Percentiles rank a stretch among this genome's conserved stretches.
Conservation (phyloP, 2,113 vertebrate species). For the Phalacrocorax carbo region DNA sequence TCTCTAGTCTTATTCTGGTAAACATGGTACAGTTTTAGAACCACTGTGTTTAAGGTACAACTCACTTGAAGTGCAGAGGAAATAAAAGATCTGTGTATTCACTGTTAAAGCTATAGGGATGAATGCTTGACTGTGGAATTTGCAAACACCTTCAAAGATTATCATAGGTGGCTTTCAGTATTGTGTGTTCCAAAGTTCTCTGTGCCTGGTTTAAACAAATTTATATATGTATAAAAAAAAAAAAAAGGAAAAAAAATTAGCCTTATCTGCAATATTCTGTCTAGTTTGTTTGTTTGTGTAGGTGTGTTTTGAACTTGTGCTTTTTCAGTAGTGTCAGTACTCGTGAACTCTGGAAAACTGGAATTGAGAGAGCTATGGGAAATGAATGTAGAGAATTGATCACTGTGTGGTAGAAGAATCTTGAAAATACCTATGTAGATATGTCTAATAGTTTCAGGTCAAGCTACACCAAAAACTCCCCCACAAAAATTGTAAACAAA, state of each 20-base stretch:
- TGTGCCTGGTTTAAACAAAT: constrained; percentile 56
- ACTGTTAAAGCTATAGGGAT: not conserved
- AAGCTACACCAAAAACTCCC: constrained; percentile 44
- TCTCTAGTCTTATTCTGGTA: not conserved
- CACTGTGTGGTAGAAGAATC: constrained; percentile 39
- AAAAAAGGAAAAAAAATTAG: not conserved
- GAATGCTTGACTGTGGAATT: constrained; percentile 30
- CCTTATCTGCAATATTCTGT: constrained; percentile 46
- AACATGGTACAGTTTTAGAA: not conserved
- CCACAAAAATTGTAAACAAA: constrained; percentile 34
- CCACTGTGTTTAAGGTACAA: not conserved
- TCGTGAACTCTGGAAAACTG: constrained; percentile 23
- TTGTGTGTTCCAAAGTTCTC: constrained; percentile 57
- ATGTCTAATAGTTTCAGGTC: constrained; percentile 44
- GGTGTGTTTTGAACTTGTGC: constrained; percentile 29
- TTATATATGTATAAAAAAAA: not conserved
- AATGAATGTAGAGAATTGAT: constrained; percentile 32
- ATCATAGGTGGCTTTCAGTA: constrained; percentile 25
- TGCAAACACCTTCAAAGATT: not conserved
- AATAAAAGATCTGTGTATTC: not conserved
- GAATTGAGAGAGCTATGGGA: constrained; percentile 13
- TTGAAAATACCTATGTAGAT: constrained; percentile 5
- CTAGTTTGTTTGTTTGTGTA: constrained; percentile 42
- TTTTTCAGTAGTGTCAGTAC: not conserved
- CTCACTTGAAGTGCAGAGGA: constrained; percentile 4